Evolutionary conservation across 2,888 invertebrate genomes (phyloP).

Genomic region (Philopedon plagiatum): DNA sequence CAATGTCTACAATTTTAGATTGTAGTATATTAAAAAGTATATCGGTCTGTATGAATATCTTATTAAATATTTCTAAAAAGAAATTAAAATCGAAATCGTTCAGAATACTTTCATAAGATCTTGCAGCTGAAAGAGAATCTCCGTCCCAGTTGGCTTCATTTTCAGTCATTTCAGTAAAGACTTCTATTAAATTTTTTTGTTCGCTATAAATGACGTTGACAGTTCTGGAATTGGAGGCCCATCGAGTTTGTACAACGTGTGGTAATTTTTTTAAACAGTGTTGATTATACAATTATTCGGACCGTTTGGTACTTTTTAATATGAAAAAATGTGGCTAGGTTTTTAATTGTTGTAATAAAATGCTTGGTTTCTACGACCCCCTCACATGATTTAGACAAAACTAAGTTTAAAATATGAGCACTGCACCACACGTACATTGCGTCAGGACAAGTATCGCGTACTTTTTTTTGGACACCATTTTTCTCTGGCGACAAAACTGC

Average conservation of each 20-base stretch:
- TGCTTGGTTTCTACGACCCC: constrained; percentile 54
- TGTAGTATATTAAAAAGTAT: not conserved
- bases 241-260: constrained; percentile 47
- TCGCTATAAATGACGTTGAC: constrained; percentile 15
- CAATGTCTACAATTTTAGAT: not conserved
- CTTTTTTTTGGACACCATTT: constrained; percentile 58
- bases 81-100: not conserved
- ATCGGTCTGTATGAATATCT: not conserved
- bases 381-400: constrained; percentile 54
- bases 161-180: not conserved
- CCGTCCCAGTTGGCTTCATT: not conserved
- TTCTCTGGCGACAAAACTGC: constrained; percentile 55
- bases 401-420: constrained; percentile 46
- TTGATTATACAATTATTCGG: constrained; percentile 34
- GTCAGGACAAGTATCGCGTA: constrained; percentile 52
- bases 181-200: not conserved
- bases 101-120: not conserved
- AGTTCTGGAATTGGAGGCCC: constrained; percentile 43
- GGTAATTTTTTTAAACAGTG: constrained; percentile 44
- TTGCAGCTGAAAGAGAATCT: not conserved
- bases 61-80: not conserved
- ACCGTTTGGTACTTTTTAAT: constrained; percentile 54
- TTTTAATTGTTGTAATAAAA: constrained; percentile 56
- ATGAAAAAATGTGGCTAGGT: constrained; percentile 56
- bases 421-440: constrained; percentile 43